Evolutionary conservation across 2,113 vertebrate genomes (phyloP).

Genomic region (Hipposideros armiger): DNA sequence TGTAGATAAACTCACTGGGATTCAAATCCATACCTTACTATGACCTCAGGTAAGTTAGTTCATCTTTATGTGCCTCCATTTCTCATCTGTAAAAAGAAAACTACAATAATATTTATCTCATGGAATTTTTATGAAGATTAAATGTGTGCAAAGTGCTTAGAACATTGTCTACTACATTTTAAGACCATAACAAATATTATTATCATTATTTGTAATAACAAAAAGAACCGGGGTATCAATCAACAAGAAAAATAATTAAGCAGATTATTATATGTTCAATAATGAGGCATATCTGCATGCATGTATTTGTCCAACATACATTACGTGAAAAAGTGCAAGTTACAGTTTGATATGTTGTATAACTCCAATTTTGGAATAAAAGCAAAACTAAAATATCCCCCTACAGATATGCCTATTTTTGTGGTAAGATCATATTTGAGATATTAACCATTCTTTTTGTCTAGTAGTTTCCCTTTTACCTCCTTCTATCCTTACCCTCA

Average conservation of each 20-base stretch:
- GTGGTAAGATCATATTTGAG: neutral
- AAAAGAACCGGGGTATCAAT: neutral
- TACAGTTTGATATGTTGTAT: neutral
- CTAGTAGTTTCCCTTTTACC: neutral
- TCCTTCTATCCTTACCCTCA: neutral
- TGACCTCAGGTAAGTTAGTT: neutral
- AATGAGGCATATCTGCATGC: neutral
- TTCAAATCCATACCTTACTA: neutral
- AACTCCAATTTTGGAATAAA: neutral
- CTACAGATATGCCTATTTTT: neutral
- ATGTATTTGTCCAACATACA: neutral
- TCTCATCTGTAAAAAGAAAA: neutral
- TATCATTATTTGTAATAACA: neutral
- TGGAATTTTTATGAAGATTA: neutral
- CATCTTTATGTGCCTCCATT: neutral
- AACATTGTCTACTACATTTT: neutral
- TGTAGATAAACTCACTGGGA: neutral
- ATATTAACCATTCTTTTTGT: neutral
- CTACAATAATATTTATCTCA: neutral
- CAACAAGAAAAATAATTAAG: neutral
- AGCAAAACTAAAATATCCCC: neutral
- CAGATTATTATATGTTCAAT: neutral
- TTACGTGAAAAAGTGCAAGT: neutral
- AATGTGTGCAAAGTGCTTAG: neutral
- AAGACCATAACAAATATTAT: neutral